These are phyloP conservation scores for Omphaloscelis lunosa DNA, from an alignment of 2,888 invertebrate genomes.

Conservation along the genomic window DNA sequence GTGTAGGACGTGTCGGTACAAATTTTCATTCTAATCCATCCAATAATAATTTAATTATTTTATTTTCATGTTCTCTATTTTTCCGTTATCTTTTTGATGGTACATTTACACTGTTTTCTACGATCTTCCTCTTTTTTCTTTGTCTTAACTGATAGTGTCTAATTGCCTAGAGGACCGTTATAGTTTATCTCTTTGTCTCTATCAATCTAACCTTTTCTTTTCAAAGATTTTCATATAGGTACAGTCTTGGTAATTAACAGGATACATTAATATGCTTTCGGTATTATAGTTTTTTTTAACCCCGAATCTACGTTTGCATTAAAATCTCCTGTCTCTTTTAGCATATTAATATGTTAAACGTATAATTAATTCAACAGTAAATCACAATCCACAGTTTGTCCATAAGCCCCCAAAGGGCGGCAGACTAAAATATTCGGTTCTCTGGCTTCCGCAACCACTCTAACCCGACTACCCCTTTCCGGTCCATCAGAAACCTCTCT, in stretches of 20 bases:
- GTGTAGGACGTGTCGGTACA: background rate
- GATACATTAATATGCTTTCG: background rate
- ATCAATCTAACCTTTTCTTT: too few species aligned
- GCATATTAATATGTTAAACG: background rate
- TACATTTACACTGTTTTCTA: background rate
- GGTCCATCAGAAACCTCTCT: constrained; percentile 28
- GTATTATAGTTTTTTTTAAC: background rate
- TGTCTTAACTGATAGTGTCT: background rate
- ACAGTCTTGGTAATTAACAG: background rate
- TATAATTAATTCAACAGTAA: constrained; percentile 29
- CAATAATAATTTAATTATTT: background rate
- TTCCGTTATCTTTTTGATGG: background rate
- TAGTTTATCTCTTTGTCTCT: too few species aligned
- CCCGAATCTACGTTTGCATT: background rate
- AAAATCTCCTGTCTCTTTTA: background rate
- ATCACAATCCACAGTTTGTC: background rate
- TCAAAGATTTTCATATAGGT: background rate
- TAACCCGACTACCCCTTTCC: constrained; percentile 1
- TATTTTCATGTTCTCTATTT: background rate
- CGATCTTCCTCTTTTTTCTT: background rate
- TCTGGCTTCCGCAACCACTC: constrained; percentile 29
- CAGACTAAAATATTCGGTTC: constrained; percentile 20
- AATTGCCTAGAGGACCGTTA: background rate
- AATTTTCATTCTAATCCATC: background rate
- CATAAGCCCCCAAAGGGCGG: background rate